Evolutionary conservation across 2,113 vertebrate species (phyloP), one percentile per base, ranked within the genome.

Genomic region (Nipponia nippon): DNA sequence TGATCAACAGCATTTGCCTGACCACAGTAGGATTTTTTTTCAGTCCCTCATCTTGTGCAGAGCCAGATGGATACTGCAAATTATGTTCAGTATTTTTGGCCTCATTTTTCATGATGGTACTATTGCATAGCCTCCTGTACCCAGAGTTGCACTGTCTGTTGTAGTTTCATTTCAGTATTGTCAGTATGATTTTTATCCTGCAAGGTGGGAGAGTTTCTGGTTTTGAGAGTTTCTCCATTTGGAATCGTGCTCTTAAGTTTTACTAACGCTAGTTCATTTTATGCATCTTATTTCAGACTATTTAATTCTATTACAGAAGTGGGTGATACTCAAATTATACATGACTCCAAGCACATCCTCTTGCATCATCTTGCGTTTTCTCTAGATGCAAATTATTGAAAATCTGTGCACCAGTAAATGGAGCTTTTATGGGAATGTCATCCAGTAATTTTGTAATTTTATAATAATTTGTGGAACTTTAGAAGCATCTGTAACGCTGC

Each of bases 271-370:
- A 66, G 36, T 80, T 91, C 8, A 67, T 90, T 89, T 91, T 86
- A 46, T 42, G 78, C 22, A 70, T 90, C 75, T 73, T 88, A 70
- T 47, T 91, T 73, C 53, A 85, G 44, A 83, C 92, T 90, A 7
- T 36, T 93, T 94, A 88, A 83, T 92, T 88, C 78, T 65, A 27
- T 89, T 86, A 66, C 32, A 90, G 47, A 96, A 95, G 26, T 93
- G 85, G 93, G 93, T 94, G 84, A 88, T 50, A 59, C 50, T 94
- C 82, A 92, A 97, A 92, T 93, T 86, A 90, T 66, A 80, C 63
- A 80, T 86, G 50, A 93, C 71, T 94, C 29, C n/a, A 53, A 96
- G 95, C 83, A 92, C 50, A 95, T 86, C 66, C 47, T 94, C 63
- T 73, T 94, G 38, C 76, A 93, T 42, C 26, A 90, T 89, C 79